These are phyloP conservation scores for Triplophysa yarkandensis DNA, from an alignment of 2,797 vertebrate genomes.

Conservation along the genomic window DNA sequence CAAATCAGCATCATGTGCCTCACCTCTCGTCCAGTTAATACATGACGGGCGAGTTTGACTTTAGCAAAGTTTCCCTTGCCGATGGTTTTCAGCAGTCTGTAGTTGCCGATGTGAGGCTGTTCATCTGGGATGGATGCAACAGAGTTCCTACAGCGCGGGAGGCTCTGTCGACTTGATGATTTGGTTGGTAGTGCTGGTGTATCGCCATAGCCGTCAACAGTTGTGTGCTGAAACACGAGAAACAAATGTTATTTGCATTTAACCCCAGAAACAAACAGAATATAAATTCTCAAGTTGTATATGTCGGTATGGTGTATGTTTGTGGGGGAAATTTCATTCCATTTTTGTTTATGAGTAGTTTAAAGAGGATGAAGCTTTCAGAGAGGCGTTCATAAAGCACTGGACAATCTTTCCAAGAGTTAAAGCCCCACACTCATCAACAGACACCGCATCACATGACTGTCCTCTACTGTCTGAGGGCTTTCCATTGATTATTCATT, in stretches of 20 bases:
- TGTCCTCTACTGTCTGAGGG: too few species aligned
- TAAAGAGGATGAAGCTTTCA: too few species aligned
- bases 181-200: slow-evolving; percentile 81
- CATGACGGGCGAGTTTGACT: slow-evolving; percentile 84
- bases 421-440: too few species aligned
- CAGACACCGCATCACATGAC: too few species aligned
- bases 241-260: background rate
- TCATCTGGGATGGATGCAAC: slow-evolving; percentile 81
- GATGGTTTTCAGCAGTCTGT: slow-evolving; percentile 85
- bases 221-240: slow-evolving; percentile 75
- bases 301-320: too few species aligned
- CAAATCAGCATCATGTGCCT: slow-evolving; percentile 32
- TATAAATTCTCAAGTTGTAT: too few species aligned
- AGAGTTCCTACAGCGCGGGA: slow-evolving; percentile 81
- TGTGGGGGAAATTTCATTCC: too few species aligned
- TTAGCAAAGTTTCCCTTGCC: slow-evolving; percentile 89
- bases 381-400: too few species aligned
- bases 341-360: too few species aligned
- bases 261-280: too few species aligned
- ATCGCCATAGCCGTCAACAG: slow-evolving; percentile 81
- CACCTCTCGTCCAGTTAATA: slow-evolving; percentile 86
- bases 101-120: slow-evolving; percentile 85
- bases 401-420: too few species aligned
- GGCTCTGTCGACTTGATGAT: slow-evolving; percentile 83
- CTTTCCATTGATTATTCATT: background rate